phyloP scores from a whole-genome alignment of 2,888 invertebrate species.

The Noctua janthina region DNA sequence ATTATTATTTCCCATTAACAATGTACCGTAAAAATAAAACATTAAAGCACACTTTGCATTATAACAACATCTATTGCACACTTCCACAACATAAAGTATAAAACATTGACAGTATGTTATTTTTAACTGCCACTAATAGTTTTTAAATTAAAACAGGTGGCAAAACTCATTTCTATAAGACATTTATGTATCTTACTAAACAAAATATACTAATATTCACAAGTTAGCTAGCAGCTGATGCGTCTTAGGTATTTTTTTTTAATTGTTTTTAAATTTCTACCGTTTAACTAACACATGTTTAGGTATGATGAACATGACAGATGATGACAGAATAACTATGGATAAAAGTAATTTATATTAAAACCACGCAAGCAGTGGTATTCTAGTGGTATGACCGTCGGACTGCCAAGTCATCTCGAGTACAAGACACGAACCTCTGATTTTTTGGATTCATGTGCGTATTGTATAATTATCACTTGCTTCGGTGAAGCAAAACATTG shows the following conservation, averaged over 20 bases:
- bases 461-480: too few species aligned
- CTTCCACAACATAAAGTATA: neutral
- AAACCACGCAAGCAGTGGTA: neutral
- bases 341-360: neutral
- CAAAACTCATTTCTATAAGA: neutral
- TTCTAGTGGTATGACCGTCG: too few species aligned
- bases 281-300: neutral
- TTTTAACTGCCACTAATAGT: neutral
- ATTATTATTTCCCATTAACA: neutral
- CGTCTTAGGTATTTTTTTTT: neutral
- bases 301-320: neutral
- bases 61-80: neutral
- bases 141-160: constrained; percentile 21
- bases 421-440: too few species aligned
- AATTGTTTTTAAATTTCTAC: neutral
- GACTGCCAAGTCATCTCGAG: too few species aligned
- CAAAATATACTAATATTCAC: neutral
- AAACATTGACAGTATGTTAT: neutral
- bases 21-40: neutral
- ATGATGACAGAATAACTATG: neutral
- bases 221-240: constrained; percentile 12
- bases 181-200: constrained; percentile 1
- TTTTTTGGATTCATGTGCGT: too few species aligned
- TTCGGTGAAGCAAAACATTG: too few species aligned
- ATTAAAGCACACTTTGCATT: neutral